These are phyloP conservation scores for Cephus sareptanus DNA, from an alignment of 2,888 invertebrate species.

Conservation along the genomic window DNA sequence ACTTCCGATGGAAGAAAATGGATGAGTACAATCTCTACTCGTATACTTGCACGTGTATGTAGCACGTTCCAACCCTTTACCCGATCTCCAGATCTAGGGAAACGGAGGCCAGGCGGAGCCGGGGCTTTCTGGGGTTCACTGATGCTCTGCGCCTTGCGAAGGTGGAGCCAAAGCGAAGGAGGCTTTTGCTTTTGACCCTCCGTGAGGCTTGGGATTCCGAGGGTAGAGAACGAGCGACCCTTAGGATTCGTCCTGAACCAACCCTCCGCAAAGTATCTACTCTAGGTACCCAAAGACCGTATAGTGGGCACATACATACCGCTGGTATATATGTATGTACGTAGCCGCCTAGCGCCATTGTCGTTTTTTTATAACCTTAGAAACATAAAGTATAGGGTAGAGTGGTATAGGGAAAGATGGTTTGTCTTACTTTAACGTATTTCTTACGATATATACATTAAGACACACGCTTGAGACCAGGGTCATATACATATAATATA, in stretches of 20 bases:
- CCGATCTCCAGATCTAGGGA: constrained; percentile 38
- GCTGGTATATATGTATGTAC: too few relatives aligned
- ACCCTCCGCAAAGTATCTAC: constrained; percentile 53
- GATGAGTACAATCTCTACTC: neutral
- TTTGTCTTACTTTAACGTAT: too few relatives aligned
- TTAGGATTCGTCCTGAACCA: constrained; percentile 51
- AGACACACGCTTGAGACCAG: too few relatives aligned
- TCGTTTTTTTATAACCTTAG: too few relatives aligned
- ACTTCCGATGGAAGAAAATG: neutral
- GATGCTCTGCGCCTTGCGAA: constrained; percentile 28
- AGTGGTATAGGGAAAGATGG: too few relatives aligned
- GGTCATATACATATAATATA: neutral
- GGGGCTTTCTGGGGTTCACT: neutral
- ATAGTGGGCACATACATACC: neutral
- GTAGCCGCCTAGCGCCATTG: too few relatives aligned
- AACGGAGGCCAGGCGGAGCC: constrained; percentile 26
- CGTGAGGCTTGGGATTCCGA: constrained; percentile 28
- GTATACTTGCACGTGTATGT: constrained; percentile 38
- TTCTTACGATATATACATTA: too few relatives aligned
- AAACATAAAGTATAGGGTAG: too few relatives aligned
- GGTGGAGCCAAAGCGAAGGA: constrained; percentile 48
- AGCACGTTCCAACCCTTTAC: constrained; percentile 41
- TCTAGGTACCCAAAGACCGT: constrained; percentile 8
- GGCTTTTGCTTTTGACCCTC: constrained; percentile 49
- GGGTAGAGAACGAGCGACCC: constrained; percentile 48